Evolutionary conservation across 2,888 invertebrate genomes (phyloP), one percentile per base, ranked within the genome.

Genomic region (Onchidella celtica): DNA sequence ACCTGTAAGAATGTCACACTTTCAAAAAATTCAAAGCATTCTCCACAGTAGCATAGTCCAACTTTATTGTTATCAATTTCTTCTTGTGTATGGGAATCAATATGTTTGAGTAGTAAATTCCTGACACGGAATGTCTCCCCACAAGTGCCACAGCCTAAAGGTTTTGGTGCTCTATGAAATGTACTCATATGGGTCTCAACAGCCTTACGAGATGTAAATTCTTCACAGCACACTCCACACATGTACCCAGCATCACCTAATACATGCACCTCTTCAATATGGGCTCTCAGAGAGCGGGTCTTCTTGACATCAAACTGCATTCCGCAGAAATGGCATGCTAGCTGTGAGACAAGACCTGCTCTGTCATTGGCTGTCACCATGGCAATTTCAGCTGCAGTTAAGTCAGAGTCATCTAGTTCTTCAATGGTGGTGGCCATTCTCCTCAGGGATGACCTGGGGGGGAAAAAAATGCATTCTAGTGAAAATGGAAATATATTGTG

Each of bases 101-200:
- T 70, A 29, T 81, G 81, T 34, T 81, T 81, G 14, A 81, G 70
- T 1, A 81, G 69, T 3, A 75, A 55, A 27, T 81, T 81, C 29
- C 81, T 61, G 2, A 81, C 63, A 3, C 81, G 69, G 47, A 81
- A 81, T 17, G 81, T 81, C 63, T 81, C 81, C 9, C 81, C 81
- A 63, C 81, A 81, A n/a, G 65, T 76, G 0, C 81, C 81, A 70
- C 81, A 81, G 21, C 81, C 81, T 4, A 81, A 38, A 17, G 81
- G 76, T 24, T 81, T 81, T 70, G 81, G 81, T 1, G 81, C 63
- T 55, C 81, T 21, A 55, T 81, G 81, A 32, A 81, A 81, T 27
- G 76, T 81, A 40, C 81, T 81, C 81, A 81, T 81, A 36, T 81
- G 81, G n/a, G 68, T 81, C 63, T 81, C 81, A n/a, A 81, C 81